These are phyloP conservation scores for Paracanthobrama guichenoti DNA, from an alignment of 2,113 vertebrate genomes.

Conservation along the genomic window DNA sequence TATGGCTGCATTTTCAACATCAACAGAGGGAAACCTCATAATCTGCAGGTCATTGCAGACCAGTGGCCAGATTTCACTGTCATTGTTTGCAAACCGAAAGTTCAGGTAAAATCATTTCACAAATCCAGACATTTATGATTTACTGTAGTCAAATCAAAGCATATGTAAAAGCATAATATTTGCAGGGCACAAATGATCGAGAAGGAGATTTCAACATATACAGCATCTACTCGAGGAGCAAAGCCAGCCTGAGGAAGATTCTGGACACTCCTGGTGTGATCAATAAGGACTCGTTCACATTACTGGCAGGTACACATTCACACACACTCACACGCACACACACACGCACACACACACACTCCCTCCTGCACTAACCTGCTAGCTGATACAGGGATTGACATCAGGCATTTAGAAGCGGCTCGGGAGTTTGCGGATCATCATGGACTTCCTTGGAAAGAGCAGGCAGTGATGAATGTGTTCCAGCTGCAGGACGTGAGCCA, in stretches of 20 bases:
- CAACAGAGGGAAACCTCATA: slow-evolving; percentile 49
- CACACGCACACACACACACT: not conserved
- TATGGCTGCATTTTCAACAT: slow-evolving; percentile 53
- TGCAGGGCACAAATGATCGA: slow-evolving; percentile 19
- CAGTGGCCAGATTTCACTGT: slow-evolving; percentile 48
- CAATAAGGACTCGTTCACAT: slow-evolving; percentile 22
- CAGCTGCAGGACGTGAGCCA: not conserved
- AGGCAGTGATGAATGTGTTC: slow-evolving; percentile 1
- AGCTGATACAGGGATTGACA: slow-evolving; percentile 28
- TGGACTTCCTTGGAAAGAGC: not conserved
- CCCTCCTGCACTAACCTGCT: not conserved
- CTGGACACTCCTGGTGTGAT: slow-evolving; percentile 32
- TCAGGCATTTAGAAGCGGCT: slow-evolving; percentile 34
- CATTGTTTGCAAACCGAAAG: slow-evolving; percentile 48
- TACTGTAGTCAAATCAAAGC: not conserved
- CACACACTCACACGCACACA: not conserved
- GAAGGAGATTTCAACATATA: slow-evolving; percentile 50
- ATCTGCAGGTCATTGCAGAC: slow-evolving; percentile 45
- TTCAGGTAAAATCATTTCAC: slow-evolving; percentile 33
- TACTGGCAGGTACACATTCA: slow-evolving; percentile 46
- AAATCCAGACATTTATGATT: not conserved
- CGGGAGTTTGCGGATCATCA: slow-evolving; percentile 19
- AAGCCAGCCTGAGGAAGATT: slow-evolving; percentile 28
- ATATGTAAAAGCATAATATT: not conserved
- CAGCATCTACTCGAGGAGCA: slow-evolving; percentile 48